Conservation (phyloP, 2,797 vertebrate genomes). For the Pelochelys cantorii region DNA sequence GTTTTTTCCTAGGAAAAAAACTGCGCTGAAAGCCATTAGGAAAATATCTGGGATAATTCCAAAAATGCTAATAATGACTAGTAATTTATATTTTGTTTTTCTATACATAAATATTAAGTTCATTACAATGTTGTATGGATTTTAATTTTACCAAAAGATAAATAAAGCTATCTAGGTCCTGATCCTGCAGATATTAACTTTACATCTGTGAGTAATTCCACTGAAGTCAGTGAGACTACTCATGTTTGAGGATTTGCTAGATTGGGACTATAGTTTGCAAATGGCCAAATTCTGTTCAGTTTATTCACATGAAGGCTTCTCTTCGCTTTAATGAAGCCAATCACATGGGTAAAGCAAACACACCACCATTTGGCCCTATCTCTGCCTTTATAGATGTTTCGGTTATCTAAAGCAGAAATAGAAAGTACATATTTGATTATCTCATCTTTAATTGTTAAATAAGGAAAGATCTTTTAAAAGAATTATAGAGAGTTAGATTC, state of each 20-base stretch:
- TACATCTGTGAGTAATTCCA: neutral
- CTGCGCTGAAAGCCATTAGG: neutral
- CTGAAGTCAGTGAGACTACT: neutral
- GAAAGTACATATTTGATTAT: slow-evolving; percentile 22
- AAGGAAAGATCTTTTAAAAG: neutral
- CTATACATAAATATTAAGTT: neutral
- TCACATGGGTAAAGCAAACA: neutral
- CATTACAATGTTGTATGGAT: neutral
- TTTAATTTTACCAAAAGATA: neutral
- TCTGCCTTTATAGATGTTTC: slow-evolving; percentile 32
- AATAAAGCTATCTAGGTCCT: accelerated
- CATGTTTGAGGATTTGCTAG: neutral
- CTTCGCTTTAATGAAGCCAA: neutral
- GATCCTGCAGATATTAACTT: neutral
- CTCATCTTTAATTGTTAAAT: neutral
- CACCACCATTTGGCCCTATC: neutral
- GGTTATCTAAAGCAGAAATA: neutral
- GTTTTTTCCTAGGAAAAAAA: neutral
- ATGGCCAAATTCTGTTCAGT: neutral
- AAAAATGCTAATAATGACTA: neutral
- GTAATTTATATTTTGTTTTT: neutral
- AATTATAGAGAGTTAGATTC: neutral
- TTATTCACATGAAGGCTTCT: neutral
- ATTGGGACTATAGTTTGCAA: neutral
- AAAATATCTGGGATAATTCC: neutral